Conservation (phyloP, 2,888 invertebrate genomes). For the Choreutis nemorana region DNA sequence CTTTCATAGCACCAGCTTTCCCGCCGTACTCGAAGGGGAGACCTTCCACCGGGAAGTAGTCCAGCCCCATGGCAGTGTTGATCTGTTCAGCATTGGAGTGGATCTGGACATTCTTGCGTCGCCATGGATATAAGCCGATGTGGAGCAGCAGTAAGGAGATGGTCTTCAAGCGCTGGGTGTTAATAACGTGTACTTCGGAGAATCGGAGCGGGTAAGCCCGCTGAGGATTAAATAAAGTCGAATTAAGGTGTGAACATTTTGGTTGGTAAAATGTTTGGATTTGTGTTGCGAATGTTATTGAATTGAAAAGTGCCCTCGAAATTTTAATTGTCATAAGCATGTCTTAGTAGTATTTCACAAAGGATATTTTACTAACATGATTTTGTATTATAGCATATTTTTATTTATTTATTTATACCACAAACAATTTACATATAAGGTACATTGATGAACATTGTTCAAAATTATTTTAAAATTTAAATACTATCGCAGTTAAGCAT, state of each 20-base stretch:
- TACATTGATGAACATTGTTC: too few relatives aligned
- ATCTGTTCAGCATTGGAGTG: conserved; percentile 36
- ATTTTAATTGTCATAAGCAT: too few relatives aligned
- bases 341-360: too few relatives aligned
- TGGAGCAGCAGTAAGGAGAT: conserved; percentile 68
- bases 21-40: conserved; percentile 87
- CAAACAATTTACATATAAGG: too few relatives aligned
- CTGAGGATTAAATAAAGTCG: conserved; percentile 37
- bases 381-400: too few relatives aligned
- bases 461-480: too few relatives aligned
- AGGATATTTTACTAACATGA: background rate
- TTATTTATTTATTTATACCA: too few relatives aligned
- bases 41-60: conserved; percentile 75
- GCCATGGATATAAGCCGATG: conserved; percentile 51
- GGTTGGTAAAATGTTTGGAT: too few relatives aligned
- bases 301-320: too few relatives aligned
- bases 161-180: conserved; percentile 75
- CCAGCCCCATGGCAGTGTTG: conserved; percentile 45
- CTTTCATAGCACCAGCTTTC: conserved; percentile 75
- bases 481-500: too few relatives aligned
- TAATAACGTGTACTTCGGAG: conserved; percentile 84
- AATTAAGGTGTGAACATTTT: background rate
- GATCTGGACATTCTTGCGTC: conserved; percentile 40
- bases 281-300: too few relatives aligned
- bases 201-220: conserved; percentile 84